These are phyloP conservation scores for Microplitis deprimator DNA, from an alignment of 2,888 invertebrate species.

Conservation along the genomic window DNA sequence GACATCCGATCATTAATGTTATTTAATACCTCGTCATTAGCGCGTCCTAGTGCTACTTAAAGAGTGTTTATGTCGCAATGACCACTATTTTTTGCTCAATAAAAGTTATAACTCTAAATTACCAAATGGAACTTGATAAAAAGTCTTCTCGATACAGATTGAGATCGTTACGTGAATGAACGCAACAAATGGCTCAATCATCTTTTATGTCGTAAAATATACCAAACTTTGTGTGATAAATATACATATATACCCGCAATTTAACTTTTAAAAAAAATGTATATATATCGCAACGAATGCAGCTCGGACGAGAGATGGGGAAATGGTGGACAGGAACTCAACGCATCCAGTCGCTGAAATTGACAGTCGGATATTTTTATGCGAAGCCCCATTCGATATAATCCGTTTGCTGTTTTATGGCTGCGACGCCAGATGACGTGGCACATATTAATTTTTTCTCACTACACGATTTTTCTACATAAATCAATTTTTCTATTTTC, in stretches of 20 bases:
- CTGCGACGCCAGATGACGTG: constrained; percentile 60
- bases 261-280: background rate
- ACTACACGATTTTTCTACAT: constrained; percentile 13
- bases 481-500: constrained; percentile 5
- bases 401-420: constrained; percentile 67
- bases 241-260: background rate
- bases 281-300: constrained; percentile 24
- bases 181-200: constrained; percentile 65
- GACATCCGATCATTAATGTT: constrained; percentile 67
- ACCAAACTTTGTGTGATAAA: background rate
- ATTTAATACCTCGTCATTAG: constrained; percentile 72
- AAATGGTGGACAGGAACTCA: constrained; percentile 10
- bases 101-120: constrained; percentile 35
- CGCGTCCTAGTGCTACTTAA: constrained; percentile 62
- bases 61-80: constrained; percentile 64
- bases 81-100: constrained; percentile 36
- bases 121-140: constrained; percentile 22
- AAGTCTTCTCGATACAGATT: constrained; percentile 50
- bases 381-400: constrained; percentile 67
- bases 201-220: constrained; percentile 48
- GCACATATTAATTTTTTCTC: constrained; percentile 54
- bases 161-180: constrained; percentile 47
- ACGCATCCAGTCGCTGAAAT: constrained; percentile 53
- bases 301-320: constrained; percentile 18
- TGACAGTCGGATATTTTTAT: constrained; percentile 68